Conservation (phyloP, 2,888 invertebrate species). For the Nephrotoma guestfalica region DNA sequence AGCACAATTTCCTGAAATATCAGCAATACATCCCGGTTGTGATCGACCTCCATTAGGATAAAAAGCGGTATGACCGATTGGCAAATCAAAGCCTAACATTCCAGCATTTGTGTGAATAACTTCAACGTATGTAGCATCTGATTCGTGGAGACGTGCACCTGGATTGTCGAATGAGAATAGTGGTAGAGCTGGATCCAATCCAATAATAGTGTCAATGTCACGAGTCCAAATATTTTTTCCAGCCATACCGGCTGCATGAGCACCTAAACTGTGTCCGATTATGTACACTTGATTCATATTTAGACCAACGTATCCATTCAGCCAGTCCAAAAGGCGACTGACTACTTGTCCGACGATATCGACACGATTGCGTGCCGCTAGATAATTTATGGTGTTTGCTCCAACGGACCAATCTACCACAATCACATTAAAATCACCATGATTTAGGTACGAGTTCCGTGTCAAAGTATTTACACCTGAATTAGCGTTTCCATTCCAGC, state of each 20-base stretch:
- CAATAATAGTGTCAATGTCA: conserved; percentile 17
- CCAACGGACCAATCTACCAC: conserved; percentile 44
- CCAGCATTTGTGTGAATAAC: conserved; percentile 16
- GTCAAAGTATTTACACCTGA: neutral
- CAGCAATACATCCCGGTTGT: conserved; percentile 28
- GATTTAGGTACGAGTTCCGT: conserved; percentile 34
- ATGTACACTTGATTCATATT: conserved; percentile 33
- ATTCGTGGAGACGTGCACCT: neutral
- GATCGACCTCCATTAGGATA: conserved; percentile 28
- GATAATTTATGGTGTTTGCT: conserved; percentile 39
- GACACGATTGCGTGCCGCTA: conserved; percentile 35
- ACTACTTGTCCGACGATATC: conserved; percentile 16
- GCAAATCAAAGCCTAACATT: conserved; percentile 21
- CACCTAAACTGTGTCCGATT: conserved; percentile 43
- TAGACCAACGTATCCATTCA: conserved; percentile 19
- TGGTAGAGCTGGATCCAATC: neutral
- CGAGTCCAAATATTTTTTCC: conserved; percentile 39
- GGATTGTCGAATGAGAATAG: neutral
- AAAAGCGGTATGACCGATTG: conserved; percentile 29
- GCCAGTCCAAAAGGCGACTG: neutral
- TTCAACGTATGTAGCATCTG: neutral
- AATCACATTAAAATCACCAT: conserved; percentile 42
- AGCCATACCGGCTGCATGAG: conserved; percentile 40
- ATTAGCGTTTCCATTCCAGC: conserved; percentile 21
- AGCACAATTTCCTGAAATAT: conserved; percentile 17